phyloP scores from a whole-genome alignment of 2,113 vertebrate genomes.

The Ictalurus punctatus region DNA sequence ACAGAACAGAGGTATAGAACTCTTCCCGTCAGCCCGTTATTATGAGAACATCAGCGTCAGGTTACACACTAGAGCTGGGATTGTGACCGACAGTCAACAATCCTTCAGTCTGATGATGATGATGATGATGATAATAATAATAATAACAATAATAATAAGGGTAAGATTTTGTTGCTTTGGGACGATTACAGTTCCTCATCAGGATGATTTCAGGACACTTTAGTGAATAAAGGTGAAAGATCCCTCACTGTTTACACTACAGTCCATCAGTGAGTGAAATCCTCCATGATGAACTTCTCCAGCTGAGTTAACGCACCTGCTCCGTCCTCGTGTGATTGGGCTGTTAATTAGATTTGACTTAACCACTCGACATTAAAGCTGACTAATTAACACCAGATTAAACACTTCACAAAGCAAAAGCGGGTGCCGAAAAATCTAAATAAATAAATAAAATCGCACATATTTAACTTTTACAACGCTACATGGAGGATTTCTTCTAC shows the following conservation, averaged over 20 bases:
- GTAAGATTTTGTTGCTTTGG: neutral
- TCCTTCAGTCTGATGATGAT: neutral
- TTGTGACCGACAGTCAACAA: neutral
- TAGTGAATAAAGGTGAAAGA: neutral
- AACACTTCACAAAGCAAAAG: conserved; percentile 23
- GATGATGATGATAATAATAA: neutral
- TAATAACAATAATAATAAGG: neutral
- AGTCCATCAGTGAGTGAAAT: neutral
- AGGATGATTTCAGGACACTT: neutral
- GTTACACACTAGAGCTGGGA: neutral
- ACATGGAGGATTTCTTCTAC: neutral
- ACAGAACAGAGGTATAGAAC: neutral
- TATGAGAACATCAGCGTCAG: neutral
- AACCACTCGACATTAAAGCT: neutral
- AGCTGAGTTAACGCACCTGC: neutral
- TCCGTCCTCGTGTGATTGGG: neutral
- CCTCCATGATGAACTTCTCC: neutral
- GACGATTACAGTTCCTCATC: neutral
- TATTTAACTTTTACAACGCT: neutral
- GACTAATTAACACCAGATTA: conserved; percentile 45
- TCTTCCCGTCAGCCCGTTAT: neutral
- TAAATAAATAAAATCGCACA: neutral
- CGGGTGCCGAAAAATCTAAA: neutral
- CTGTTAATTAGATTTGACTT: conserved; percentile 20
- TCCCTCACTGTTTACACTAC: neutral